Evolutionary conservation across 2,113 vertebrate species (phyloP).

Genomic region (Chaetorhynchus papuensis): DNA sequence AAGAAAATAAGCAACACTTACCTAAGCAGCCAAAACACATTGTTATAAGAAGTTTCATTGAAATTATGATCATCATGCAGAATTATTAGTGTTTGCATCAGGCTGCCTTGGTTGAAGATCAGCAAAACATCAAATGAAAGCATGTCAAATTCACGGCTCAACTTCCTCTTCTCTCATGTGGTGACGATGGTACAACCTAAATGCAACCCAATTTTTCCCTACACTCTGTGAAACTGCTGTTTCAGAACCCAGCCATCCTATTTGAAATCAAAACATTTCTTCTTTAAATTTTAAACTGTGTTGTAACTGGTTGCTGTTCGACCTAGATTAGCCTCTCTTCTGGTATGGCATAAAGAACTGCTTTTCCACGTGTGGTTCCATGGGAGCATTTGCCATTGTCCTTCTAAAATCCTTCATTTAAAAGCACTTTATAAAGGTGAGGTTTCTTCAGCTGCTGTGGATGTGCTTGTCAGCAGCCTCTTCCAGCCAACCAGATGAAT

Average conservation of each 20-base stretch:
- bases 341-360: neutral
- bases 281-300: neutral
- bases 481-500: neutral
- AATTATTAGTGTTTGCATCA: neutral
- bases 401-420: neutral
- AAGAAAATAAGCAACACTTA: neutral
- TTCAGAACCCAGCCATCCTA: neutral
- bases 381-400: neutral
- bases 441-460: neutral
- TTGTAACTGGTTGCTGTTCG: neutral
- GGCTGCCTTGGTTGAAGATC: neutral
- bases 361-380: neutral
- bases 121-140: neutral
- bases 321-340: neutral
- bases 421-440: neutral
- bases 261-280: neutral
- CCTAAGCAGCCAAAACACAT: neutral
- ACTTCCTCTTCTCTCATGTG: neutral
- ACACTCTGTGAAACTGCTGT: neutral
- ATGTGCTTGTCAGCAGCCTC: neutral
- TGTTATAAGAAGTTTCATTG: neutral
- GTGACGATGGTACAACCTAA: neutral
- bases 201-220: neutral
- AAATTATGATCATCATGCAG: neutral
- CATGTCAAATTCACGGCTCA: accelerated